Percentiles rank a stretch among this genome's conserved stretches.
Conservation (phyloP, 1,140 invertebrate genomes). For the Cyclargus thomasi region DNA sequence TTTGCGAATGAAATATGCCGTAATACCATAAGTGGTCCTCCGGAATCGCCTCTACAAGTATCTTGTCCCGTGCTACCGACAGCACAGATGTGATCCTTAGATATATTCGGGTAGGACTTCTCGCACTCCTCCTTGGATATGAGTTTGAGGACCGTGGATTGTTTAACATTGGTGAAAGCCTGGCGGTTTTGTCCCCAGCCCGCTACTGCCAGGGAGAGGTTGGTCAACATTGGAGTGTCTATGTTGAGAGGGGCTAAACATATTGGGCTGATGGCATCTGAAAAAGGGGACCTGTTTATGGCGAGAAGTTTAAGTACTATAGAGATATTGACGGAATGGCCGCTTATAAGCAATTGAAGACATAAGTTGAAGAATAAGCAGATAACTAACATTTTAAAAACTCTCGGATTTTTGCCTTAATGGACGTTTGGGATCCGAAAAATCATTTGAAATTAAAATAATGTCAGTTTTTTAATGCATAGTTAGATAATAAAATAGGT, state of each 20-base stretch:
- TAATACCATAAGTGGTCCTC: constrained; percentile 60
- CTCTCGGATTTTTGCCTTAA: too few relatives aligned
- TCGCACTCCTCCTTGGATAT: constrained; percentile 46
- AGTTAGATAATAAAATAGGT: too few relatives aligned
- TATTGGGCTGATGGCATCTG: constrained; percentile 59
- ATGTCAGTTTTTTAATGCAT: too few relatives aligned
- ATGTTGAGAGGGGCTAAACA: constrained; percentile 53
- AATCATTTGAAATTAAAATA: too few relatives aligned
- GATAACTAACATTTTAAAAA: too few relatives aligned
- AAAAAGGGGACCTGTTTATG: constrained; percentile 24
- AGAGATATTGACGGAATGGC: too few relatives aligned
- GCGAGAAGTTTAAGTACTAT: too few relatives aligned
- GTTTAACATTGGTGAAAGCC: constrained; percentile 46
- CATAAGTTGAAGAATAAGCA: too few relatives aligned
- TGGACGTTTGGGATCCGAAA: too few relatives aligned
- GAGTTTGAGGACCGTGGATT: constrained; percentile 53
- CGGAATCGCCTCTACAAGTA: constrained; percentile 63
- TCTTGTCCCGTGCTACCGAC: constrained; percentile 53
- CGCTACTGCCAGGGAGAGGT: constrained; percentile 48
- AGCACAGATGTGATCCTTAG: constrained; percentile 47
- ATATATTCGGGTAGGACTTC: constrained; percentile 41
- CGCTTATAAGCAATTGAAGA: too few relatives aligned
- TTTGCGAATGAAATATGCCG: too few relatives aligned
- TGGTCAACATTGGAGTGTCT: constrained; percentile 44
- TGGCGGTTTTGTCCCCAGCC: constrained; percentile 58